These are phyloP conservation scores for Boloria euphrosyne DNA, from an alignment of 2,888 invertebrate genomes.

Conservation along the genomic window DNA sequence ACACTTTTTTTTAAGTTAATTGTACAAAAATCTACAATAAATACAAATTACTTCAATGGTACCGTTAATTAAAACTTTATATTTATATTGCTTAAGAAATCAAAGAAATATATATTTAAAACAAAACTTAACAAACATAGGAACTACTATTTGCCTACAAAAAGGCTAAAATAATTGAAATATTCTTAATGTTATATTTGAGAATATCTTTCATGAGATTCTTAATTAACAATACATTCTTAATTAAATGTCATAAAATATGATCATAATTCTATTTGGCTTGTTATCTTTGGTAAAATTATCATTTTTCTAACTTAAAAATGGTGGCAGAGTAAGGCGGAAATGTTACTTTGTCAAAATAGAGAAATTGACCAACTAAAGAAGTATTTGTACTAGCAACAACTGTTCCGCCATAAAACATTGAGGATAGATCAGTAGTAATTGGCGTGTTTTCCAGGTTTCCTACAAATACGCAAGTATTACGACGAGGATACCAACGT, in stretches of 20 bases:
- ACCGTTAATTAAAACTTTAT: no score
- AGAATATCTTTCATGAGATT: conserved; percentile 6
- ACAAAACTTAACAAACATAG: no score
- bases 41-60: no score
- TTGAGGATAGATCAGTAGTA: conserved; percentile 87
- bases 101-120: no score
- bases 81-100: no score
- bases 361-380: conserved; percentile 64
- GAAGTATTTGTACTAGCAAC: conserved; percentile 68
- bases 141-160: no score
- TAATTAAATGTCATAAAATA: no score
- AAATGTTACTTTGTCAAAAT: conserved; percentile 72
- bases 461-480: conserved; percentile 88
- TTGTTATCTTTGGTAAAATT: not conserved
- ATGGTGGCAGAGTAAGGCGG: conserved; percentile 70
- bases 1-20: no score
- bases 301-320: conserved; percentile 71
- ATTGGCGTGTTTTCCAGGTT: conserved; percentile 85
- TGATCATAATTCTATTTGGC: no score
- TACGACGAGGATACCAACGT: conserved; percentile 89
- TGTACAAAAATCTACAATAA: no score
- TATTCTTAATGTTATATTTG: not conserved
- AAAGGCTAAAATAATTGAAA: no score
- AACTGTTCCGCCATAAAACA: conserved; percentile 88
- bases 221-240: not conserved